Conservation (phyloP, 2,113 vertebrate genomes). For the Oplegnathus fasciatus region DNA sequence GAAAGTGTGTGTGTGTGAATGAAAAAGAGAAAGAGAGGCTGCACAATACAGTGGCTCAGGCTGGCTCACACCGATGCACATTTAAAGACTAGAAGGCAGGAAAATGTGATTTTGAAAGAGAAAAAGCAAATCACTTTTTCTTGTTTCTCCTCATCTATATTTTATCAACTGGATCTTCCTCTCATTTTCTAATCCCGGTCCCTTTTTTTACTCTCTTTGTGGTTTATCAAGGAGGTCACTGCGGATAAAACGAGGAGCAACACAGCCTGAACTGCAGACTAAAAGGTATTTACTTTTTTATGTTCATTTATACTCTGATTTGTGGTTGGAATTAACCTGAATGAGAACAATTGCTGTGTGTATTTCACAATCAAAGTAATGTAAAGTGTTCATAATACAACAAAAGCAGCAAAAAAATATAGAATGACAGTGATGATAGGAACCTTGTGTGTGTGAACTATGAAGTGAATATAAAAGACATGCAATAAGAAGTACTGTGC, state of each 20-base stretch:
- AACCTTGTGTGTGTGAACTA: not conserved
- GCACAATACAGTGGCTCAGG: conserved; percentile 57
- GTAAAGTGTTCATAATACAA: conserved; percentile 9
- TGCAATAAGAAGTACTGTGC: not conserved
- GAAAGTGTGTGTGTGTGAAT: conserved; percentile 66
- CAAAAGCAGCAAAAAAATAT: not conserved
- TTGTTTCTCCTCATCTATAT: conserved; percentile 41
- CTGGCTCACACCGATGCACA: conserved; percentile 60
- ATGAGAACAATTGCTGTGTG: not conserved
- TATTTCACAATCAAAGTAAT: conserved; percentile 7
- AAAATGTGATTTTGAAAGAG: conserved; percentile 62
- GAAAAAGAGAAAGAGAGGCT: conserved; percentile 64
- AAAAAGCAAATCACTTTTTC: conserved; percentile 46
- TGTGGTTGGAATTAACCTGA: not conserved
- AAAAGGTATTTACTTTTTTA: conserved; percentile 71
- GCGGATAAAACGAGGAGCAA: conserved; percentile 64
- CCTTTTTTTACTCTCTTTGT: conserved; percentile 55
- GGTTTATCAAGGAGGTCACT: conserved; percentile 74
- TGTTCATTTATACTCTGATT: not conserved
- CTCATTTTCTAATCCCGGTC: conserved; percentile 44
- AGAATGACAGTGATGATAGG: not conserved
- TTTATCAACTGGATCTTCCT: conserved; percentile 63
- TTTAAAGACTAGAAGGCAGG: conserved; percentile 56
- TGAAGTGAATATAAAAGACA: not conserved
- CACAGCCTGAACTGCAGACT: conserved; percentile 49